Conservation (phyloP, 2,888 invertebrate genomes). For the Ichneumon xanthorius region DNA sequence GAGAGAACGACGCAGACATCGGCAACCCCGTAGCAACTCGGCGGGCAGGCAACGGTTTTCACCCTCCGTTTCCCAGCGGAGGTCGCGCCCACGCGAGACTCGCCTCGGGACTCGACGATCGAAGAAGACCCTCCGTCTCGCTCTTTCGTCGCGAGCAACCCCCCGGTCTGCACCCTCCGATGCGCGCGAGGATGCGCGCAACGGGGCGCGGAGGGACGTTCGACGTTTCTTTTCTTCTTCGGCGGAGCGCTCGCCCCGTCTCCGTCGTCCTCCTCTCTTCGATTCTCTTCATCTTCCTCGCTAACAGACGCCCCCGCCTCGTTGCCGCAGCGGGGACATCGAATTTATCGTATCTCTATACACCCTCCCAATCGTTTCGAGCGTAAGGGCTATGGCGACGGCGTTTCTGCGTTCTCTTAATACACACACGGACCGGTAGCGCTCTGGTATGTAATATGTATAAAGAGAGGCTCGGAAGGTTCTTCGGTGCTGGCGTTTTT, state of each 20-base stretch:
- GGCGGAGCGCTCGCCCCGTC: conserved; percentile 85
- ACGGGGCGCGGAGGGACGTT: conserved; percentile 2
- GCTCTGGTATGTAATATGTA: conserved; percentile 33
- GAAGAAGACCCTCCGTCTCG: conserved; percentile 57
- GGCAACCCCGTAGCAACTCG: conserved; percentile 40
- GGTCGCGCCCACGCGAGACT: conserved; percentile 66
- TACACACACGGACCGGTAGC: neutral
- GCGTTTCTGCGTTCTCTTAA: conserved; percentile 26
- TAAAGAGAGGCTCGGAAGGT: conserved; percentile 43
- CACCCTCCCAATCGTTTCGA: conserved; percentile 45
- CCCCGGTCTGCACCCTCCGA: conserved; percentile 52
- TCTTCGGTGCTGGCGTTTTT: neutral
- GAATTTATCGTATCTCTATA: conserved; percentile 60
- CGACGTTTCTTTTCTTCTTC: conserved; percentile 85
- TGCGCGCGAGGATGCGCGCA: conserved; percentile 62
- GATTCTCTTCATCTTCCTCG: conserved; percentile 78
- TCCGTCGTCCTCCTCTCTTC: conserved; percentile 82
- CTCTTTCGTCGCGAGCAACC: conserved; percentile 40
- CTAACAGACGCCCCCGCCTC: conserved; percentile 82
- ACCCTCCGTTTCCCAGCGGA: conserved; percentile 45
- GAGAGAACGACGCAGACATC: conserved; percentile 31
- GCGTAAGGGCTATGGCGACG: conserved; percentile 53
- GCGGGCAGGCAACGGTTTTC: conserved; percentile 47
- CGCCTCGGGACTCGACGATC: conserved; percentile 66
- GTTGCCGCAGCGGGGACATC: conserved; percentile 21